Conservation (phyloP, 2,888 invertebrate species). For the Cheilosia scutellata region DNA sequence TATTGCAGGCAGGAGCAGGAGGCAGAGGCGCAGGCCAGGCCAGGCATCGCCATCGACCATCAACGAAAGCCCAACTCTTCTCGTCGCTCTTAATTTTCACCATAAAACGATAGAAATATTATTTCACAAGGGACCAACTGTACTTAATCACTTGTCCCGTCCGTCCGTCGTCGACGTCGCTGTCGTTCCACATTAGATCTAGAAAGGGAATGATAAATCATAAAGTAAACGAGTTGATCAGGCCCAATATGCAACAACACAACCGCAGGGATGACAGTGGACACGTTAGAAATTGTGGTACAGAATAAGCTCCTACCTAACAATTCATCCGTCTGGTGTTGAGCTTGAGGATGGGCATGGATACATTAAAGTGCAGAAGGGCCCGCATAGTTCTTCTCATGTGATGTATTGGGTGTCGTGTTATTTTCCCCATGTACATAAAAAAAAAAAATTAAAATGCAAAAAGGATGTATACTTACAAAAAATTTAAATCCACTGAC, state of each 20-base stretch:
- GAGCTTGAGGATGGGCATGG: not conserved
- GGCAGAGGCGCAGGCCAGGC: not conserved
- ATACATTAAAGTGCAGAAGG: conserved; percentile 5
- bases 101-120: not conserved
- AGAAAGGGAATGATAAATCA: not conserved
- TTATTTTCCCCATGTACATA: conserved; percentile 32
- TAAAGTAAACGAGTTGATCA: too few relatives aligned
- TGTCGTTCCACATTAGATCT: conserved; percentile 23
- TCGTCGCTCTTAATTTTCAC: conserved; percentile 7
- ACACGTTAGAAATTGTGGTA: too few relatives aligned
- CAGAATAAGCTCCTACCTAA: conserved; percentile 12
- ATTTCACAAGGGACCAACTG: conserved; percentile 11
- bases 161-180: too few relatives aligned
- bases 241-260: too few relatives aligned
- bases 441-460: conserved; percentile 12
- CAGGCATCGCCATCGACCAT: not conserved
- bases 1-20: conserved; percentile 3
- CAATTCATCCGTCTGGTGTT: conserved; percentile 22
- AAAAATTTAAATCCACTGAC: conserved; percentile 82
- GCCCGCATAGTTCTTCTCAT: conserved; percentile 8
- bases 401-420: conserved; percentile 6
- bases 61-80: not conserved
- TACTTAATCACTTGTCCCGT: conserved; percentile 38
- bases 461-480: conserved; percentile 78
- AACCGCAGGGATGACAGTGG: too few relatives aligned